These are phyloP conservation scores for Polydrusus pterygomalis DNA, from an alignment of 2,888 invertebrate genomes.

Conservation along the genomic window DNA sequence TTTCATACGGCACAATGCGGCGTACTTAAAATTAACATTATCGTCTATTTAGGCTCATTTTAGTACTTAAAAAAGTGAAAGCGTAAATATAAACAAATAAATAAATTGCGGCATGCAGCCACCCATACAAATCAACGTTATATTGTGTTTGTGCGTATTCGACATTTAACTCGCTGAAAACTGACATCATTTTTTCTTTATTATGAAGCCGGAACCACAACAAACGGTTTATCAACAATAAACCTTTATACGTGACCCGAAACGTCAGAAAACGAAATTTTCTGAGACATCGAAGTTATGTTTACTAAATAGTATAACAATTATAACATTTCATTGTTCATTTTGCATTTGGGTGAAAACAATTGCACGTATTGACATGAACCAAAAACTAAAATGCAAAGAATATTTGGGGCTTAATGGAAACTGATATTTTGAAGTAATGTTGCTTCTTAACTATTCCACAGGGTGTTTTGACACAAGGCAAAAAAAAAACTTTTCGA, in stretches of 20 bases:
- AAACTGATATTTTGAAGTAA: no score
- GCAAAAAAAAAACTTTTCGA: no score
- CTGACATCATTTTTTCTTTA: constrained; percentile 7
- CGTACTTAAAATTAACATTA: neutral
- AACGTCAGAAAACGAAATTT: no score
- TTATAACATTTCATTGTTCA: no score
- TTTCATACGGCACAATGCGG: neutral
- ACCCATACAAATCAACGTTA: constrained; percentile 7
- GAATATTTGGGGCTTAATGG: no score
- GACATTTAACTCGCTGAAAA: neutral
- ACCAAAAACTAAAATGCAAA: no score
- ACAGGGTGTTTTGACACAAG: no score
- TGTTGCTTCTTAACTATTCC: no score
- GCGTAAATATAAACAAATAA: constrained; percentile 23
- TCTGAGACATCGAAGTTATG: no score
- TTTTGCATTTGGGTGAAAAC: no score
- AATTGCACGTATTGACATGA: no score
- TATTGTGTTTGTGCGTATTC: neutral
- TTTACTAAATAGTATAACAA: no score
- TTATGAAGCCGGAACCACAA: neutral
- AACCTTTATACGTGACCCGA: neutral
- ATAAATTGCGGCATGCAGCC: constrained; percentile 20
- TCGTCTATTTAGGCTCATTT: constrained; percentile 4
- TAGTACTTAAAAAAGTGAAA: constrained; percentile 14
- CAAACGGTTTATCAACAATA: neutral